A percentile compares a stretch with the other conserved stretches of the same genome.
These are phyloP conservation scores for Corythaeola cristata DNA, from an alignment of 2,113 vertebrate species.

Conservation along the genomic window DNA sequence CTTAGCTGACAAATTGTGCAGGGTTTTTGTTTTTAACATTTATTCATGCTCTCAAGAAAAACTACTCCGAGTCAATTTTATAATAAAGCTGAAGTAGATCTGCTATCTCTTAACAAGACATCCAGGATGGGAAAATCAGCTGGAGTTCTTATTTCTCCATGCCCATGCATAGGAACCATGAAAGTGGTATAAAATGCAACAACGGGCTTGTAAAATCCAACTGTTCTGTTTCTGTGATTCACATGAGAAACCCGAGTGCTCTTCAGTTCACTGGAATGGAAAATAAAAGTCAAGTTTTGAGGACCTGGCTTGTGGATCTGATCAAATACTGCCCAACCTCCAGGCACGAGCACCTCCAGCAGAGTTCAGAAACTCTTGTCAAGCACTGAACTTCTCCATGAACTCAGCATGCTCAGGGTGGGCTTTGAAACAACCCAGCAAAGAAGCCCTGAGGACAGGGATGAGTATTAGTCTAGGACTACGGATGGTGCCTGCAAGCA, in stretches of 20 bases:
- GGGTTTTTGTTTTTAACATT: not conserved
- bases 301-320: not conserved
- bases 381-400: not conserved
- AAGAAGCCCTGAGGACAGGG: not conserved
- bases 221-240: not conserved
- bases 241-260: fast-evolving
- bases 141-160: not conserved
- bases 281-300: not conserved
- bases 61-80: not conserved
- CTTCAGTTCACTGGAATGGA: not conserved
- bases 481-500: not conserved
- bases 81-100: not conserved
- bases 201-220: not conserved
- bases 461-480: not conserved
- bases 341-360: not conserved
- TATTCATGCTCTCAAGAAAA: not conserved
- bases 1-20: not conserved
- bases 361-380: not conserved
- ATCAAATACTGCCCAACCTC: not conserved
- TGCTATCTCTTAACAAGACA: not conserved
- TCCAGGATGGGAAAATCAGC: not conserved
- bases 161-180: not conserved
- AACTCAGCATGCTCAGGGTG: no score
- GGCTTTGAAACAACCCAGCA: not conserved
- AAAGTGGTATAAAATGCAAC: not conserved